Percentiles rank a stretch among this genome's conserved stretches.
These are phyloP conservation scores for Balaenoptera acutorostrata DNA, from an alignment of 2,113 vertebrate species.

Conservation along the genomic window DNA sequence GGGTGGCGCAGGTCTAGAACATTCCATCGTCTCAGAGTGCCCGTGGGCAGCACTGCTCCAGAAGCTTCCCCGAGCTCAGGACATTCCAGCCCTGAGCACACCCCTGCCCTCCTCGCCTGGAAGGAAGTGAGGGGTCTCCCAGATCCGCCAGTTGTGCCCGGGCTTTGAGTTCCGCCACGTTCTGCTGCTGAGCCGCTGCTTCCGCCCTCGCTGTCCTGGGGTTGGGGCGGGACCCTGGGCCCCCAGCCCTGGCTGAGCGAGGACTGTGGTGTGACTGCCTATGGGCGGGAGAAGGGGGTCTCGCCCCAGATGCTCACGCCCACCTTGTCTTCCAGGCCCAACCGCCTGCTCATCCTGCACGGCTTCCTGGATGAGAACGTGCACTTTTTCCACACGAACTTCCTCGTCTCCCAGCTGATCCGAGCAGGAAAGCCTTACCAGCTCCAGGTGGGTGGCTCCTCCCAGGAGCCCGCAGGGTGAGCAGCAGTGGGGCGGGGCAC, in stretches of 20 bases:
- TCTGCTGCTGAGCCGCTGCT: neutral
- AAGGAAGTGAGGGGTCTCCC: too few relatives aligned
- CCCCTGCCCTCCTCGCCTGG: neutral
- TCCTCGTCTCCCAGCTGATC: slow-evolving; percentile 97
- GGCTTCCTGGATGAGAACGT: slow-evolving; percentile 99
- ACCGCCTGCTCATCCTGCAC: slow-evolving; percentile 96
- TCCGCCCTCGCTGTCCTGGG: neutral
- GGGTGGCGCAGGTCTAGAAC: neutral
- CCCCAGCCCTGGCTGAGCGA: neutral
- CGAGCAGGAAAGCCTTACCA: slow-evolving; percentile 98
- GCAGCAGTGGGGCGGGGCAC: neutral
- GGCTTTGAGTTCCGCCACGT: fast-evolving
- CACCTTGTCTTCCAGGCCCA: slow-evolving; percentile 84
- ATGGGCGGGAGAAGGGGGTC: neutral
- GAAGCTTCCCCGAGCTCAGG: neutral
- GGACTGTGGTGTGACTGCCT: too few relatives aligned
- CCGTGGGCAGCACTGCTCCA: neutral
- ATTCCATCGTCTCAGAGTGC: neutral
- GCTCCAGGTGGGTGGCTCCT: slow-evolving; percentile 87
- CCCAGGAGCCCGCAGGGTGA: neutral
- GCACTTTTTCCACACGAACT: slow-evolving; percentile 99
- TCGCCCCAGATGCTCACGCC: neutral
- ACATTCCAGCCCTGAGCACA: neutral
- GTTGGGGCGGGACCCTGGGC: neutral
- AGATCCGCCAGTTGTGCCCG: neutral